Conservation (phyloP, 2,113 vertebrate species). For the Butorides virescens region DNA sequence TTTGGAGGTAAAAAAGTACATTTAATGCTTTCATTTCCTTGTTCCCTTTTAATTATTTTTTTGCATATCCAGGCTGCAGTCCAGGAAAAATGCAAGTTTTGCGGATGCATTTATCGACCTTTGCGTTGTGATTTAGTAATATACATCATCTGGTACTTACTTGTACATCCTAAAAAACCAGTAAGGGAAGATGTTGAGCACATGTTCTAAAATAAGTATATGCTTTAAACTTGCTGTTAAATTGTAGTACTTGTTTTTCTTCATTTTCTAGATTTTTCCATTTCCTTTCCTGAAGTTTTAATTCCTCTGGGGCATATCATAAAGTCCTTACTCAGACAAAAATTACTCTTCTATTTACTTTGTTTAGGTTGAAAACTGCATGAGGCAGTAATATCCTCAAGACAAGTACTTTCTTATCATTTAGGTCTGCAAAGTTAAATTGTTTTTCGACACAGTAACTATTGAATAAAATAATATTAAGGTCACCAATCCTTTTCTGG, state of each 20-base stretch:
- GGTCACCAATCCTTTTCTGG: neutral
- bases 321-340: constrained; percentile 24
- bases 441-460: neutral
- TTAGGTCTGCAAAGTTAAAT: constrained; percentile 9
- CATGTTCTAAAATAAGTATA: constrained; percentile 2
- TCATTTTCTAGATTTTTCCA: constrained; percentile 17
- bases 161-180: neutral
- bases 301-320: neutral
- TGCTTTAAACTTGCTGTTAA: neutral
- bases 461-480: constrained; percentile 11
- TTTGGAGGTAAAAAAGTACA: neutral
- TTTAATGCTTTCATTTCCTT: neutral
- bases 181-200: neutral
- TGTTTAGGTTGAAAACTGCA: constrained; percentile 20
- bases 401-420: neutral
- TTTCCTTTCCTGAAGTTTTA: constrained; percentile 14
- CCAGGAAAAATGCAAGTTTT: constrained; percentile 26
- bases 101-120: neutral
- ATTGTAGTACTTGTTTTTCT: neutral
- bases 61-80: neutral
- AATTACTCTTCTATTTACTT: constrained; percentile 4
- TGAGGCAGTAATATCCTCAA: neutral
- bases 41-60: neutral
- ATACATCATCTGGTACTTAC: neutral
- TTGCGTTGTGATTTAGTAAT: neutral